phyloP scores from a whole-genome alignment of 2,797 vertebrate species.

The Rachycentron canadum region DNA sequence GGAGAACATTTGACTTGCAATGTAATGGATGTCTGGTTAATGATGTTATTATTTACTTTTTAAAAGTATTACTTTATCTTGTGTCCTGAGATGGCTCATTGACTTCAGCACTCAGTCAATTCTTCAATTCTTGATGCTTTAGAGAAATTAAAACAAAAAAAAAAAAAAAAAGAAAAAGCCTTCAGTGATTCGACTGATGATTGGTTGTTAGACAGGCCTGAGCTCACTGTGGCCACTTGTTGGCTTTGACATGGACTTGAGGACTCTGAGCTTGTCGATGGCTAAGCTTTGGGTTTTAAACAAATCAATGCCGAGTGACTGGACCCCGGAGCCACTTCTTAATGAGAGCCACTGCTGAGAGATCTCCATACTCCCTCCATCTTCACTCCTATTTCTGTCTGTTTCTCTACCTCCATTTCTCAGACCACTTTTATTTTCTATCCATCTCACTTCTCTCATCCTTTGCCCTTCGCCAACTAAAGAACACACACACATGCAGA shows the following conservation, averaged over 20 bases:
- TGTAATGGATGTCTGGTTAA: conserved; percentile 10
- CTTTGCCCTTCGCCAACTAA: conserved; percentile 24
- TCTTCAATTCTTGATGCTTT: neutral
- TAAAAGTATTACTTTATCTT: neutral
- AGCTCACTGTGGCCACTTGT: conserved; percentile 1
- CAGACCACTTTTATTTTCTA: conserved; percentile 44
- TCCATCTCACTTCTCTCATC: conserved; percentile 47
- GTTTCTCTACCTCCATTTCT: conserved; percentile 40
- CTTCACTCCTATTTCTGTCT: conserved; percentile 36
- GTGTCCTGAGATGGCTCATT: conserved; percentile 10
- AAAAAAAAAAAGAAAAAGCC: neutral
- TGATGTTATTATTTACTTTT: conserved; percentile 18
- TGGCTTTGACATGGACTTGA: conserved; percentile 56
- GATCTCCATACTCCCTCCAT: conserved; percentile 40
- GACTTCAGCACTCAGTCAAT: neutral
- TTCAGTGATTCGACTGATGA: conserved; percentile 6
- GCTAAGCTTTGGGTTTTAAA: conserved; percentile 82
- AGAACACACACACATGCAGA: conserved; percentile 16
- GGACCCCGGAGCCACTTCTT: conserved; percentile 73
- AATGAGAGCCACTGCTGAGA: conserved; percentile 73
- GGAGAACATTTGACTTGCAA: conserved; percentile 19
- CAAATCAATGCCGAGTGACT: conserved; percentile 83
- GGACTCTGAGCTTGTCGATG: conserved; percentile 69
- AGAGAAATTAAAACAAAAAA: neutral
- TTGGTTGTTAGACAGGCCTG: conserved; percentile 17